Percentiles rank a stretch among this genome's conserved stretches.
Conservation (phyloP, 35 echinoderm and acorn worm species). For the Amphiura filiformis region DNA sequence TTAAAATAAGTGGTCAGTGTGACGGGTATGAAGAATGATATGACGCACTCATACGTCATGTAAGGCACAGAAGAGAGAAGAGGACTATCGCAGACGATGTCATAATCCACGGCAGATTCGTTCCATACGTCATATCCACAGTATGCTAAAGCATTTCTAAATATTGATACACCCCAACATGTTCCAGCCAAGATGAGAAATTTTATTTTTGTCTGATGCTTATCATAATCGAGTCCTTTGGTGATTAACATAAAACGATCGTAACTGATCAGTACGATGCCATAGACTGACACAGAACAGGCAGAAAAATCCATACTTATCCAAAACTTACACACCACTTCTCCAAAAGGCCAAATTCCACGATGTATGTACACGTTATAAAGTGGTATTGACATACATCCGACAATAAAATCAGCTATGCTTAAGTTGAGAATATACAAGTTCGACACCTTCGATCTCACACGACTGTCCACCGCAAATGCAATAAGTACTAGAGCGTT, state of each 20-base stretch:
- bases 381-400: constrained; percentile 26
- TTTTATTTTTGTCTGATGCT: neutral
- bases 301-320: constrained; percentile 5
- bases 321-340: constrained; percentile 35
- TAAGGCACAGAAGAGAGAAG: neutral
- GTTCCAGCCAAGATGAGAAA: neutral
- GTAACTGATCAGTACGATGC: constrained; percentile 7
- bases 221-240: constrained; percentile 17
- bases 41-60: neutral
- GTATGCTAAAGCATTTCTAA: neutral
- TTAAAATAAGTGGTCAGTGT: neutral
- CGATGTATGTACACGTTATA: neutral
- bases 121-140: neutral
- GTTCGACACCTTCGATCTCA: constrained; percentile 22
- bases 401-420: constrained; percentile 42
- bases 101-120: neutral
- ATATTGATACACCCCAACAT: neutral
- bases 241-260: constrained; percentile 43
- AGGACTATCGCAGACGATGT: neutral
- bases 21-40: neutral
- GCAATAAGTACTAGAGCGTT: constrained; percentile 25
- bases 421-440: constrained; percentile 49
- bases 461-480: neutral
- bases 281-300: constrained; percentile 14
- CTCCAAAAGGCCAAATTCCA: constrained; percentile 47